Evolutionary conservation across 2,888 invertebrate genomes (phyloP).

Genomic region (Rambutsinella grinnellia): DNA sequence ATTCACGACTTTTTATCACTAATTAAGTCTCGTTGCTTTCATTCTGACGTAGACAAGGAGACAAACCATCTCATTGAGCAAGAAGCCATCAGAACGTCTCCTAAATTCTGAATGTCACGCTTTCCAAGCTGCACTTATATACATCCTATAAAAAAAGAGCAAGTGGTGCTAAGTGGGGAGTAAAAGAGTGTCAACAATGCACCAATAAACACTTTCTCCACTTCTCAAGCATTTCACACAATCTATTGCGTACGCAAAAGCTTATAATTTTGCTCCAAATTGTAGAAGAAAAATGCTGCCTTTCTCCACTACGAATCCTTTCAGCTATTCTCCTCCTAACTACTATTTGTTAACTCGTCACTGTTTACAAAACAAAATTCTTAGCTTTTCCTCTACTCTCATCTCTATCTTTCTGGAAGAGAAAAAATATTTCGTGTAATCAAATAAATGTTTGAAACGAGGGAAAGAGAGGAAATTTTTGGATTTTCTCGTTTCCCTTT

Average conservation of each 20-base stretch:
- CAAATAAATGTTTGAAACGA: no score
- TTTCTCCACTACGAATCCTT: no score
- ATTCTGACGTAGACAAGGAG: not conserved
- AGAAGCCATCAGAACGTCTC: not conserved
- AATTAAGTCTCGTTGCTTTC: slow-evolving; percentile 53
- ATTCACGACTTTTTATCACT: slow-evolving; percentile 46
- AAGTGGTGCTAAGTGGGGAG: slow-evolving; percentile 4
- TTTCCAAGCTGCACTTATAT: not conserved
- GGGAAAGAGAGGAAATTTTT: no score
- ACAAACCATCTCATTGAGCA: not conserved
- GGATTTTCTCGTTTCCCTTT: no score
- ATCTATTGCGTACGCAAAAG: no score
- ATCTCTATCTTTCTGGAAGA: no score
- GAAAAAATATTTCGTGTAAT: no score
- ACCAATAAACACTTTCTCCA: slow-evolving; percentile 6
- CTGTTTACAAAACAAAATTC: no score
- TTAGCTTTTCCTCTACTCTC: no score
- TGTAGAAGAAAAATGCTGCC: no score
- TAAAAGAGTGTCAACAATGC: slow-evolving; percentile 32
- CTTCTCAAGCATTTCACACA: not conserved
- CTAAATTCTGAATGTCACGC: not conserved
- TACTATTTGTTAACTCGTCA: no score
- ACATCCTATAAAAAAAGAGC: not conserved
- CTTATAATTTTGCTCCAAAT: not conserved
- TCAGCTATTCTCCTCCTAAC: no score